Evolutionary conservation across 2,113 vertebrate species (phyloP).

Genomic region (Muscicapa adusta): DNA sequence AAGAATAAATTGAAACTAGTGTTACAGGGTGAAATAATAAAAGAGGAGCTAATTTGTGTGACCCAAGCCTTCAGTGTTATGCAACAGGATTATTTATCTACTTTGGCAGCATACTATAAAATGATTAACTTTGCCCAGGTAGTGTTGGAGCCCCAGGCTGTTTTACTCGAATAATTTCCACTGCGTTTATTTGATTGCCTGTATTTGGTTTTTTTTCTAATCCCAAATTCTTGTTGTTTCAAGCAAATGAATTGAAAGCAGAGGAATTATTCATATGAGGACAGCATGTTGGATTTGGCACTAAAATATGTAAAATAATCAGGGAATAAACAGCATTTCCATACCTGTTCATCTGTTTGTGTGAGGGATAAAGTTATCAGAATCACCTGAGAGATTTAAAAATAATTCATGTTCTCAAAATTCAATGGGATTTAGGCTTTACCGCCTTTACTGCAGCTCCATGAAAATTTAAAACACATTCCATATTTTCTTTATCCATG

Average conservation of each 20-base stretch:
- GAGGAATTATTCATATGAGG: background rate
- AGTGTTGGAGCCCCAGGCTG: background rate
- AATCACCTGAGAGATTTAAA: background rate
- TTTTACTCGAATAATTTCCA: background rate
- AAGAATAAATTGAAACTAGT: background rate
- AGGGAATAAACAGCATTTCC: background rate
- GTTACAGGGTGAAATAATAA: background rate
- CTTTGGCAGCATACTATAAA: background rate
- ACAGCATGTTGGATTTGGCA: constrained; percentile 4
- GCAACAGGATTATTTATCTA: background rate
- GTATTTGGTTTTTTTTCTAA: constrained; percentile 16
- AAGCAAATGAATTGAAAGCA: constrained; percentile 9
- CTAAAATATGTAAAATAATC: background rate
- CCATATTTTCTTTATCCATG: background rate
- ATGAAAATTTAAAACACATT: background rate
- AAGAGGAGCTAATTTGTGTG: background rate
- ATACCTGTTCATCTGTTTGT: background rate
- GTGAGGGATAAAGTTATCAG: constrained; percentile 18
- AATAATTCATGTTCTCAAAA: background rate
- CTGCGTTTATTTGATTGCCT: background rate
- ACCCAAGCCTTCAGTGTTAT: background rate
- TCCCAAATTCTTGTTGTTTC: constrained; percentile 17
- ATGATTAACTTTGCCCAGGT: background rate
- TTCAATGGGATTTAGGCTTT: constrained; percentile 17
- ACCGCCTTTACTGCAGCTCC: background rate